Evolutionary conservation across 2,113 vertebrate species (phyloP), one percentile per base, ranked within the genome.

Genomic region (Dipodomys merriami): DNA sequence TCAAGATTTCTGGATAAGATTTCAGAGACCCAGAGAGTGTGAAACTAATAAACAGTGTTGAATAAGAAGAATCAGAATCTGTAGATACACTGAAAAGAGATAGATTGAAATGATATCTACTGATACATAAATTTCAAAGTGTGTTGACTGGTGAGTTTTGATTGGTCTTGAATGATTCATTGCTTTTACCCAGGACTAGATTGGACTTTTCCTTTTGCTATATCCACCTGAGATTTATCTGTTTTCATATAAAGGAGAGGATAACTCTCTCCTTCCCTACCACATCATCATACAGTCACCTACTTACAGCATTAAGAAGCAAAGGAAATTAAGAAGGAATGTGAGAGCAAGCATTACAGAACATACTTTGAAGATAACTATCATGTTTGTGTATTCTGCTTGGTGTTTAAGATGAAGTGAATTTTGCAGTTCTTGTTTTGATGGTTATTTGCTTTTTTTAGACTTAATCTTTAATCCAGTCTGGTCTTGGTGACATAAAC

Each of bases 291-390:
- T 7, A 2, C 20, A 46, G 30, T 2, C 25, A 18, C 6, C 27
- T 80, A 6, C 11, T 5, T 23, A 2, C 11, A 1, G 44, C 35
- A 0, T 30, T 20, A 8, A 23, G 1, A 53, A 33, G 29, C 15
- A 33, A 46, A 74, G 23, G 49, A 35, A 76, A 53, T 11, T 1
- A 7, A 49, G 33, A 57, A 83, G 6, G 60, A 25, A 3, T 62
- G 13, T 46, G 19, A 2, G 2, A 62, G 25, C 27, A 90, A 90
- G 39, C 12, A 5, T 4, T 68, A 39, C 30, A 23, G 7, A 20
- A 20, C 15, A 22, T 19, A 7, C 35, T 67, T 72, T n/a, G 7
- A 39, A 33, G 12, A 6, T 15, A 74, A 60, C 7, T 0, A 10
- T 6, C 27, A 9, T 73, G 16, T 60, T 73, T 86, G 29, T 39